Evolutionary conservation across 2,888 invertebrate species (phyloP).

Genomic region (Aleiodes testaceus): DNA sequence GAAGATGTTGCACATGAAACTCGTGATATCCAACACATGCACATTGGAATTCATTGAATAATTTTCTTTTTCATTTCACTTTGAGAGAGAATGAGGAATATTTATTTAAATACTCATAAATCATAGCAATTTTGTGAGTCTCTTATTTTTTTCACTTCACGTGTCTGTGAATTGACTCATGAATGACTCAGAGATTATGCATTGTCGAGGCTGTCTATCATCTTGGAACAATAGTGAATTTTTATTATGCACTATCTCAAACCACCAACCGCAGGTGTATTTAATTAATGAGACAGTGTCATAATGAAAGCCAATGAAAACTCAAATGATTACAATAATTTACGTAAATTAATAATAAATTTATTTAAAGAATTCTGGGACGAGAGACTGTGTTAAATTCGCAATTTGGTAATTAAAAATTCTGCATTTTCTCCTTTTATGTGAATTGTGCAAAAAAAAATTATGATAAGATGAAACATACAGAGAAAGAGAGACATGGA

Average conservation of each 20-base stretch:
- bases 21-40: slow-evolving; percentile 10
- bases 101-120: slow-evolving; percentile 24
- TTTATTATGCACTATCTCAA: too few relatives aligned
- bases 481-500: slow-evolving; percentile 45
- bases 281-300: too few relatives aligned
- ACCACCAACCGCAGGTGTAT: too few relatives aligned
- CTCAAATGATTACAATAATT: too few relatives aligned
- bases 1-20: slow-evolving; percentile 34
- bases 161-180: slow-evolving; percentile 15
- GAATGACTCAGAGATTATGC: slow-evolving; percentile 16
- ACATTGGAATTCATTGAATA: slow-evolving; percentile 33
- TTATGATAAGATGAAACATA: background rate
- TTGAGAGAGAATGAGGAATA: background rate
- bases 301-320: too few relatives aligned
- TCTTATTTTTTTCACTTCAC: background rate
- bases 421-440: slow-evolving; percentile 1
- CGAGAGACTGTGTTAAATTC: background rate
- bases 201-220: slow-evolving; percentile 2
- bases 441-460: slow-evolving; percentile 31
- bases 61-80: background rate
- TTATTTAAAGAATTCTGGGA: too few relatives aligned
- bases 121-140: background rate
- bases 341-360: too few relatives aligned
- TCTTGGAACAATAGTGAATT: slow-evolving; percentile 3
- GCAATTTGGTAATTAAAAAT: background rate